These are phyloP conservation scores for Oasisia sp. DNA, from an alignment of 2,888 invertebrate genomes.

Conservation along the genomic window DNA sequence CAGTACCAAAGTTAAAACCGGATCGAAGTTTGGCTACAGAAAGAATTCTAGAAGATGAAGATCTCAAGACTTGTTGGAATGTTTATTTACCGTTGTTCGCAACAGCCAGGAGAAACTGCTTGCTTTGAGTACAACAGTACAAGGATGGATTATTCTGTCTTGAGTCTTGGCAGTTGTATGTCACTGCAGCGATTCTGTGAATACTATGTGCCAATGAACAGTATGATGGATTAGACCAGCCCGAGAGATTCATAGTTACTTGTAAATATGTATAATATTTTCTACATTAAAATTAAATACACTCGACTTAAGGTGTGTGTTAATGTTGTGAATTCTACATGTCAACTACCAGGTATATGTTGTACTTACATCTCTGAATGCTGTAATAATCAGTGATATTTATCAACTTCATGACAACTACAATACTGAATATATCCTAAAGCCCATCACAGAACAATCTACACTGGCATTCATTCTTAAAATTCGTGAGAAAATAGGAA, in stretches of 20 bases:
- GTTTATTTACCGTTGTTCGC: background rate
- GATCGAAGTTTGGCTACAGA: background rate
- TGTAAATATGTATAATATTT: background rate
- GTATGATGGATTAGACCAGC: background rate
- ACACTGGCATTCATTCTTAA: background rate
- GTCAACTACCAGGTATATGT: background rate
- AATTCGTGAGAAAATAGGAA: background rate
- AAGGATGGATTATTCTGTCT: no score
- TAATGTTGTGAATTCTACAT: background rate
- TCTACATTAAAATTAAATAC: background rate
- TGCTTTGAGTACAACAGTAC: background rate
- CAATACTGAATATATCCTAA: background rate
- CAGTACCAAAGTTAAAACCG: background rate
- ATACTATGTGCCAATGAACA: background rate
- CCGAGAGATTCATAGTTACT: background rate
- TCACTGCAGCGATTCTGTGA: background rate
- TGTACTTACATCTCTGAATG: background rate
- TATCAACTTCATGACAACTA: background rate
- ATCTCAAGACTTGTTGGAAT: constrained; percentile 8
- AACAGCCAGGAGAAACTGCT: background rate
- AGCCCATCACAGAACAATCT: background rate
- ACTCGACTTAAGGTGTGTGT: background rate
- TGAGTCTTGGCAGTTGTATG: no score
- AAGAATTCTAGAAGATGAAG: background rate
- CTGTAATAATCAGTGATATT: background rate